Percentiles rank a stretch among this genome's conserved stretches.
These are phyloP conservation scores for Kuschelorhynchus macadamiae DNA, from an alignment of 2,888 invertebrate species.

Conservation along the genomic window DNA sequence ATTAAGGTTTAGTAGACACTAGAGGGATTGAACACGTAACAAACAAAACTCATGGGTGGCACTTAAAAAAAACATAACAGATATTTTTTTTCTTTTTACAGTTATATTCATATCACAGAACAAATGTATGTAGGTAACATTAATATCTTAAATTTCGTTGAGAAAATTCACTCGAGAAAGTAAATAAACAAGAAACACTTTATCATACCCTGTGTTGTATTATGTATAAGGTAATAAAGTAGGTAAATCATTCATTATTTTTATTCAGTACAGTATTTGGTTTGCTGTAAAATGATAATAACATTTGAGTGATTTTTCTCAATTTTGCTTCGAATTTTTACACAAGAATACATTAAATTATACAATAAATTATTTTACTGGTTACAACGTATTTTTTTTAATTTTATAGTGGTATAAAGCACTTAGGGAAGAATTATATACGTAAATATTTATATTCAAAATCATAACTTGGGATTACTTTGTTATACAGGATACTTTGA, in stretches of 20 bases:
- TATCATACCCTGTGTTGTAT: constrained; percentile 8
- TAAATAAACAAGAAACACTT: background rate
- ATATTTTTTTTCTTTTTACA: constrained; percentile 47
- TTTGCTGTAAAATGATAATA: too few species aligned
- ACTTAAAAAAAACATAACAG: constrained; percentile 26
- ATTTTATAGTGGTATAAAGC: constrained; percentile 66
- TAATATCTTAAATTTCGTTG: constrained; percentile 22
- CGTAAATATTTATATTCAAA: constrained; percentile 53
- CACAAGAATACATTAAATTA: constrained; percentile 31
- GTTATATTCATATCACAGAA: constrained; percentile 50
- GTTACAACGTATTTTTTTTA: constrained; percentile 36
- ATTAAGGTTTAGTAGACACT: background rate
- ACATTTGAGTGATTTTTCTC: constrained; percentile 33
- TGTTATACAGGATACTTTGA: constrained; percentile 10
- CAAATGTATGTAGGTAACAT: constrained; percentile 44
- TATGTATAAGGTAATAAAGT: background rate
- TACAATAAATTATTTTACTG: constrained; percentile 32
- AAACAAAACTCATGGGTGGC: background rate
- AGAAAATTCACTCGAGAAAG: constrained; percentile 28
- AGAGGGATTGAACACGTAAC: background rate
- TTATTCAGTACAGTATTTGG: constrained; percentile 1
- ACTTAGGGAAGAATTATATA: constrained; percentile 69
- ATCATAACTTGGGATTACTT: constrained; percentile 29
- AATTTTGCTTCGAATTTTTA: constrained; percentile 19
- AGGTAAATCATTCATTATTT: too few species aligned